A percentile compares a stretch with the other conserved stretches of the same genome.
Conservation (phyloP, 2,113 vertebrate species). For the Emydura subglobosa region DNA sequence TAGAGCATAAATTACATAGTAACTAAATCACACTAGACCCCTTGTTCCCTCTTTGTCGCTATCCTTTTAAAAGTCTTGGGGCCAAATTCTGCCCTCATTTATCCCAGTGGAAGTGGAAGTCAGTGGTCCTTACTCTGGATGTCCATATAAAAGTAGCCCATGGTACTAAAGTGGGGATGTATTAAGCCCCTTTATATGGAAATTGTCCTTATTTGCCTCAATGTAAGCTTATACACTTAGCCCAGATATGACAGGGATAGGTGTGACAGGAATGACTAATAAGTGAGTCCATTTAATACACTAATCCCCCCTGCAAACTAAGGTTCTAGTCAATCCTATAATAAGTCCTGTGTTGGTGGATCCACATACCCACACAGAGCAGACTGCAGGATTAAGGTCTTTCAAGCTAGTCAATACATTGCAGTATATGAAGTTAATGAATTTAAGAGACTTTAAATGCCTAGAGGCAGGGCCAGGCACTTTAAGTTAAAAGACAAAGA, state of each 20-base stretch:
- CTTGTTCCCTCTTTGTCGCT: neutral
- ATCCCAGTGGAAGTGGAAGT: neutral
- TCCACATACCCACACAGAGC: accelerated
- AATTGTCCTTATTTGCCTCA: neutral
- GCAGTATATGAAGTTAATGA: neutral
- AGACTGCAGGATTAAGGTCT: neutral
- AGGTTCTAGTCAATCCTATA: neutral
- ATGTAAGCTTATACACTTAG: neutral
- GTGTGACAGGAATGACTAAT: neutral
- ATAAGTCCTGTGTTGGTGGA: neutral
- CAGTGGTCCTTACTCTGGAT: neutral
- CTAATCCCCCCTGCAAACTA: neutral
- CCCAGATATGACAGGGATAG: neutral
- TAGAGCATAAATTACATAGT: neutral
- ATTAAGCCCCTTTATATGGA: neutral
- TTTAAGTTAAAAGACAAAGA: neutral
- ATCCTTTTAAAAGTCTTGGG: neutral
- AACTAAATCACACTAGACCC: neutral
- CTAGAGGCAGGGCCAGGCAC: neutral
- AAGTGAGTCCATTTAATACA: neutral
- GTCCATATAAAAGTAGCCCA: neutral
- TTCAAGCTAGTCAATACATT: neutral
- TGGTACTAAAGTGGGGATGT: neutral
- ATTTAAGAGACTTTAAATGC: constrained; percentile 3
- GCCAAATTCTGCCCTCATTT: neutral